Evolutionary conservation across 2,888 invertebrate species (phyloP).

Genomic region (Gari tellinella): DNA sequence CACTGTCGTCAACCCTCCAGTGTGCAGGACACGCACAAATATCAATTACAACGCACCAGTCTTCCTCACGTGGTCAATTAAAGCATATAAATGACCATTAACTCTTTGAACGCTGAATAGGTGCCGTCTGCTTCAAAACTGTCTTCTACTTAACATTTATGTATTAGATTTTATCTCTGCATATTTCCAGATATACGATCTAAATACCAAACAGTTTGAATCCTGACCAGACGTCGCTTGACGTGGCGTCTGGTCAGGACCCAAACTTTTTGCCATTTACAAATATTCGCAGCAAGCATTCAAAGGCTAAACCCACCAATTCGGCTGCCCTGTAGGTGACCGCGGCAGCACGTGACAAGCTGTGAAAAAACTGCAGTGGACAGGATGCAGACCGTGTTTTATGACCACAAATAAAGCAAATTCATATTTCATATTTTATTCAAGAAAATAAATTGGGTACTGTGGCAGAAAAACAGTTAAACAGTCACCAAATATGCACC

Average conservation of each 20-base stretch:
- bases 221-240: too few species aligned
- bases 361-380: constrained; percentile 48
- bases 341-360: constrained; percentile 51
- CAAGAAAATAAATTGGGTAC: constrained; percentile 24
- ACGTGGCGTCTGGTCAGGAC: too few species aligned
- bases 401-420: constrained; percentile 42
- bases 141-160: too few species aligned
- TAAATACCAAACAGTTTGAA: too few species aligned
- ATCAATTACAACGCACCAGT: constrained; percentile 13
- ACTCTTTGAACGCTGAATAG: too few species aligned
- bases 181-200: too few species aligned
- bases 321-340: constrained; percentile 34
- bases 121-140: too few species aligned
- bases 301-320: too few species aligned
- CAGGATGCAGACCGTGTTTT: constrained; percentile 35
- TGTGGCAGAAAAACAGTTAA: constrained; percentile 22
- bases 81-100: constrained; percentile 42
- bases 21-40: constrained; percentile 1
- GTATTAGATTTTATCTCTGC: too few species aligned
- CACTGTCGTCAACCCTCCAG: too few species aligned
- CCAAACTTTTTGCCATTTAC: too few species aligned
- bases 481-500: constrained; percentile 33
- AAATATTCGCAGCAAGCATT: too few species aligned
- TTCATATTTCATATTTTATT: constrained; percentile 45
- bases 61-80: constrained; percentile 50